A percentile compares a stretch with the other conserved stretches of the same genome.
Conservation (phyloP, 2,888 invertebrate species). For the Pyrocoelia pectoralis region DNA sequence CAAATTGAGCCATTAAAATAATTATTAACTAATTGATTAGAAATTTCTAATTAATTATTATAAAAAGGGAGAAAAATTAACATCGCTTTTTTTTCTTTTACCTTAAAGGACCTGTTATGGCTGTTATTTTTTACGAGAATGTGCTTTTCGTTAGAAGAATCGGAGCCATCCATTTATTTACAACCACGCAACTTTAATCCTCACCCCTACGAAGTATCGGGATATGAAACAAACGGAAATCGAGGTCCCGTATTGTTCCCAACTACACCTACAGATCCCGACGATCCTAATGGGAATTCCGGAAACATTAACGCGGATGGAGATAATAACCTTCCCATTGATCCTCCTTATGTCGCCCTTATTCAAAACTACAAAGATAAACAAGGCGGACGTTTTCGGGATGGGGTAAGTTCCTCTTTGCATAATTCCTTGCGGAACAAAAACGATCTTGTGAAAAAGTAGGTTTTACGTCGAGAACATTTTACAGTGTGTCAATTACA, state of each 20-base stretch:
- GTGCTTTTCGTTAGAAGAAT: constrained; percentile 46
- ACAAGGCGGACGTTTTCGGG: constrained; percentile 41
- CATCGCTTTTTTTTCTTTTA: constrained; percentile 17
- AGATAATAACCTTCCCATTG: constrained; percentile 41
- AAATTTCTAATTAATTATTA: constrained; percentile 9
- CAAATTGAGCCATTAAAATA: too few relatives aligned
- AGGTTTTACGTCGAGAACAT: too few relatives aligned
- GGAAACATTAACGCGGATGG: constrained; percentile 30
- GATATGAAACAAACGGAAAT: constrained; percentile 29
- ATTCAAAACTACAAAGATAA: constrained; percentile 48
- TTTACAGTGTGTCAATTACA: too few relatives aligned
- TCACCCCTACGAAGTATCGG: constrained; percentile 51
- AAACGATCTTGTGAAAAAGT: too few relatives aligned
- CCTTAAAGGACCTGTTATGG: constrained; percentile 11
- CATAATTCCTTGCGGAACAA: too few relatives aligned
- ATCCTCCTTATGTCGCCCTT: constrained; percentile 50
- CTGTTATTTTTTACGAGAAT: constrained; percentile 15
- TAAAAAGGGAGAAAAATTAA: constrained; percentile 6
- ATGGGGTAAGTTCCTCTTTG: constrained; percentile 27
- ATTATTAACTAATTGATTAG: neutral
- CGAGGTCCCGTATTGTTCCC: constrained; percentile 44
- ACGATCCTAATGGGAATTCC: constrained; percentile 38
- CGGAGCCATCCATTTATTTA: constrained; percentile 55
- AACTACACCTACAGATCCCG: constrained; percentile 38
- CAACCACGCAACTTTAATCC: constrained; percentile 59